Base-by-base conservation (phyloP, 2,797 vertebrate genomes). In the Erpetoichthys calabaricus region DNA sequence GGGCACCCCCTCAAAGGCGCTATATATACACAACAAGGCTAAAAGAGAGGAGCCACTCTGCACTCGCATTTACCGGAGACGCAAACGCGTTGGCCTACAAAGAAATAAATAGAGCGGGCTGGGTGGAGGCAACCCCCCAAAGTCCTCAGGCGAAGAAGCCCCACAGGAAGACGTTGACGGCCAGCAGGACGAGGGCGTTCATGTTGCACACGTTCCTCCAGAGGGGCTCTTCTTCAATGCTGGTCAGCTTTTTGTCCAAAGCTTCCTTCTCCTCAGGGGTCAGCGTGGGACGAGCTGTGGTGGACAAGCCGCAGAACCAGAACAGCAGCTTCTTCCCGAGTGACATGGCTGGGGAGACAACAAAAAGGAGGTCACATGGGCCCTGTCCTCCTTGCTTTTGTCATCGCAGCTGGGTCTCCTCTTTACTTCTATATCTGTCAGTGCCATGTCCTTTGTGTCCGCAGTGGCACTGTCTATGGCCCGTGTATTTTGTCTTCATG, bases 101-200 rank as follows among this genome's bases (percentile, higher is more conserved):
- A 25, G 25, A 25, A 25, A 25, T 25, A 25, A 25, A 25, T 25
- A 25, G 25, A 43, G n/a, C 0, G 0, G 4, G 45, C 6, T 67
- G 59, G 67, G 0, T 41, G 50, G 0, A 0, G 0, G 1, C 44
- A 8, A 8, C 55, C 47, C 44, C 45, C 44, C 0, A 7, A 8
- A 45, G 2, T 45, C 25, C 62, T 80, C 69, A 92, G 53, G 82
- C 82, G 1, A 91, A 93, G 63, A 90, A 98, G 0, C 90, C 91
- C 93, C 93, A 97, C 4, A 95, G 77, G 67, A 97, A 97, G 47
- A 97, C 63, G 3, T 91, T 96, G 45, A 86, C 25, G 6, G 76
- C 60, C 53, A 98, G 67, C 6, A 98, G 73, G 51, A 97, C 44
- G 10, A 97, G 3, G 3, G 88, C 94, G 0, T 92, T 93, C 2